Base-by-base conservation (phyloP, 2,888 invertebrate genomes). In the Teleogryllus oceanicus region DNA sequence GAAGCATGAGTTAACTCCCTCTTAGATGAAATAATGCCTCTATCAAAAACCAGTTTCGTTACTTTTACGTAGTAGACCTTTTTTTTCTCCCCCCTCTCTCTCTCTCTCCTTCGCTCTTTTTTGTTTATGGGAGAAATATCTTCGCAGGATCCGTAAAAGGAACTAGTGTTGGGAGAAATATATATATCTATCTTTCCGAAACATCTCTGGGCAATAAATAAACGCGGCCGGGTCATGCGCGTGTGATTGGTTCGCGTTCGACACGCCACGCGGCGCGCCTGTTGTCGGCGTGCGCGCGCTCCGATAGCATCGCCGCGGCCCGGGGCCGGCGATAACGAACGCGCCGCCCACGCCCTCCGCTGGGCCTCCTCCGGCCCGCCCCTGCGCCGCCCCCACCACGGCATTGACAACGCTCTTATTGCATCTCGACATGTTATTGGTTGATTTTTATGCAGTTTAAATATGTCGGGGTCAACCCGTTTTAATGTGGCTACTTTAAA, bases 1-100 rank as follows among this genome's bases (percentile, higher is more conserved):
- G 62, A 62, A 62, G 62, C n/a, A 62, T 62, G 62, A 62, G 62
- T 62, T 62, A 62, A 62, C 62, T 62, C 62, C 62, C 62, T 62
- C 62, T 62, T 18, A 62, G 62, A 62, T 62, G 62, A 62, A 62
- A 62, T 62, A 62, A 62, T 62, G 62, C 62, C 62, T 62, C 62
- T 62, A 62, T 62, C 62, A 62, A 13, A 62, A 62, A 62, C 62
- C 62, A 62, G 62, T 62, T 62, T 62, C 37, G 37, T 37, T 37
- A 37, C 62, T 62, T 62, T 62, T 62, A 12, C 62, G 62, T 62
- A 18, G 13, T 62, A 62, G 13, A 18, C n/a, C n/a, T 62, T 62
- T 62, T 62, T 18, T 18, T 21, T 18, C 5, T 62, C 62, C 3
- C 0, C 2, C 2, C n/a, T n/a, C 5, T 62, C n/a, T 62, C 62